phyloP scores from a whole-genome alignment of 2,113 vertebrate genomes.

The Pangasianodon gigas region DNA sequence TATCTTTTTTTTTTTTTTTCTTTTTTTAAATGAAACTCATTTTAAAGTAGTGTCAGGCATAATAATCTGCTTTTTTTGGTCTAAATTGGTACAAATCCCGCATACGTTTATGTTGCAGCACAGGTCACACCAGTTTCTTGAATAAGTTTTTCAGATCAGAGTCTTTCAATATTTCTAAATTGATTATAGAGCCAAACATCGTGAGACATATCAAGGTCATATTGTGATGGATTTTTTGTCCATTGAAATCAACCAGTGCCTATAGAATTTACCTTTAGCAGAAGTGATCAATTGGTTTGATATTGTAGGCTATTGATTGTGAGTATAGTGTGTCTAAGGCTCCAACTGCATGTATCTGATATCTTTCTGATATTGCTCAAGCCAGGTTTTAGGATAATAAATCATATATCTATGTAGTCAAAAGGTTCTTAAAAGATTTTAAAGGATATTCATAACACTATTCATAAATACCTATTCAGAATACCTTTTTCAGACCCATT shows the following conservation, averaged over 20 bases:
- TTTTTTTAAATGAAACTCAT: background rate
- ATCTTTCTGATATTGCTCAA: background rate
- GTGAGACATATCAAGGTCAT: background rate
- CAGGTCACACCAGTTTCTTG: background rate
- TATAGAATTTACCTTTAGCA: constrained; percentile 2
- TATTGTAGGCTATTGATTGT: constrained; percentile 33
- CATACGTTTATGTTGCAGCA: background rate
- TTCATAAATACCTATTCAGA: too few species aligned
- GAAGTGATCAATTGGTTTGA: constrained; percentile 29
- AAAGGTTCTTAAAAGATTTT: background rate
- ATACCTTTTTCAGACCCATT: too few species aligned
- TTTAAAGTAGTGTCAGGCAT: background rate
- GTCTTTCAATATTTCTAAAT: background rate
- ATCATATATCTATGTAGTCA: background rate
- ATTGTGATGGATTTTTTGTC: background rate
- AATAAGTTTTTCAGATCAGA: background rate
- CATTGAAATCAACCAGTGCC: background rate
- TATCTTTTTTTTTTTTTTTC: background rate
- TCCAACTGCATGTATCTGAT: too few species aligned
- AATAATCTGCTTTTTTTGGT: background rate
- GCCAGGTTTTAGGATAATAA: background rate
- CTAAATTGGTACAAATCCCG: background rate
- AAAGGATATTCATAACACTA: background rate
- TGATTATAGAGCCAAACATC: constrained; percentile 1
- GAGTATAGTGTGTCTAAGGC: background rate